phyloP scores from a whole-genome alignment of 1,140 invertebrate genomes.

The Brachionus koreanus region DNA sequence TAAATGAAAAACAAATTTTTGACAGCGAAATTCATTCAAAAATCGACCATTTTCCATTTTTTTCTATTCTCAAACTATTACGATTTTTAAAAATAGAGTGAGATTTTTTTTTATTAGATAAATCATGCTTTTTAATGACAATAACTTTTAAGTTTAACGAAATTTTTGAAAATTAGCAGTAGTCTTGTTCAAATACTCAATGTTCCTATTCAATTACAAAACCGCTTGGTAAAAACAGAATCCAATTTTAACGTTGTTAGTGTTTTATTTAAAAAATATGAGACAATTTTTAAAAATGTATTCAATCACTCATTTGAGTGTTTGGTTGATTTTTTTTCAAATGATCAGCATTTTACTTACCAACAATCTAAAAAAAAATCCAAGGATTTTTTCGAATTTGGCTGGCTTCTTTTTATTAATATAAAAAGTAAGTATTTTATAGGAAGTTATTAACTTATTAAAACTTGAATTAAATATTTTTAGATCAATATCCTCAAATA shows the following conservation, averaged over 20 bases:
- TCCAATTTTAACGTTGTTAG: not conserved
- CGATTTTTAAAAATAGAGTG: not conserved
- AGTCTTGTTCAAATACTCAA: conserved; percentile 2
- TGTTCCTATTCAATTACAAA: not conserved
- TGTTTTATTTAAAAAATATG: not conserved
- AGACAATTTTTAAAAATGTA: not conserved
- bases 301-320: not conserved
- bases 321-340: conserved; percentile 7
- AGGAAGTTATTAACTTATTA: not conserved
- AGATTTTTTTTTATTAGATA: not conserved
- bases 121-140: not conserved
- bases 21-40: not conserved
- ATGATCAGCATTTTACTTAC: not conserved
- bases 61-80: not conserved
- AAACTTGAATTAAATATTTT: not conserved
- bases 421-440: conserved; percentile 6
- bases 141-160: not conserved
- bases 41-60: not conserved
- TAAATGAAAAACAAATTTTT: not conserved
- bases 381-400: not conserved
- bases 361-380: not conserved
- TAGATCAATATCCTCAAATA: conserved; percentile 17
- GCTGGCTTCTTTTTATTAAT: conserved; percentile 16
- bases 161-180: not conserved
- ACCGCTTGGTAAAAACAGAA: not conserved